A percentile compares a stretch with the other conserved stretches of the same genome.
Conservation (phyloP, 1,140 invertebrate genomes). For the Zaprionus inermis region DNA sequence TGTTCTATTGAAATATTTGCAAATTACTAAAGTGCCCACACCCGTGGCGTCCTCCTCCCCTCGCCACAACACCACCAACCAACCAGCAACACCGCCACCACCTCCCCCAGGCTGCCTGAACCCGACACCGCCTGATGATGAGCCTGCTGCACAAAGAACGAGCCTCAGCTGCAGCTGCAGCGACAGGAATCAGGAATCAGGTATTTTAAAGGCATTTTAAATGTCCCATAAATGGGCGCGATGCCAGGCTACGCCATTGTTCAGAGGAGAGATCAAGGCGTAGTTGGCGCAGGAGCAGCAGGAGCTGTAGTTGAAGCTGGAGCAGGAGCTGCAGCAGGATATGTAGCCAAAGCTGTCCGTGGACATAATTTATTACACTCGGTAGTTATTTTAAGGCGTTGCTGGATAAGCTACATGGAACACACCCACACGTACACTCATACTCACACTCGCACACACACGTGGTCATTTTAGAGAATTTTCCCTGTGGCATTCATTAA, state of each 20-base stretch:
- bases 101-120: background rate
- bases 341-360: conserved; percentile 55
- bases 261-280: background rate
- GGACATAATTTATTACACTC: conserved; percentile 70
- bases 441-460: conserved; percentile 18
- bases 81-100: too few relatives aligned
- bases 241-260: conserved; percentile 19
- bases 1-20: conserved; percentile 81
- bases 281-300: background rate
- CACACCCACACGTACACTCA: conserved; percentile 28
- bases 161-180: conserved; percentile 42
- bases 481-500: conserved; percentile 71
- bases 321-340: background rate
- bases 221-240: conserved; percentile 57
- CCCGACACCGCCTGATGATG: background rate
- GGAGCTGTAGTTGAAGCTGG: background rate
- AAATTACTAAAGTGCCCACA: conserved; percentile 65
- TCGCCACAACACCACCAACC: background rate
- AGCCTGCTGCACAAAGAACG: conserved; percentile 1
- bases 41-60: conserved; percentile 17
- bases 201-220: conserved; percentile 79
- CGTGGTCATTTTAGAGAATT: conserved; percentile 35
- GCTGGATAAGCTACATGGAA: conserved; percentile 17
- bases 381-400: conserved; percentile 74
- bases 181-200: conserved; percentile 50